Percentiles rank a stretch among this genome's conserved stretches.
phyloP scores from a whole-genome alignment of 2,797 vertebrate species.

The Perodicticus potto region DNA sequence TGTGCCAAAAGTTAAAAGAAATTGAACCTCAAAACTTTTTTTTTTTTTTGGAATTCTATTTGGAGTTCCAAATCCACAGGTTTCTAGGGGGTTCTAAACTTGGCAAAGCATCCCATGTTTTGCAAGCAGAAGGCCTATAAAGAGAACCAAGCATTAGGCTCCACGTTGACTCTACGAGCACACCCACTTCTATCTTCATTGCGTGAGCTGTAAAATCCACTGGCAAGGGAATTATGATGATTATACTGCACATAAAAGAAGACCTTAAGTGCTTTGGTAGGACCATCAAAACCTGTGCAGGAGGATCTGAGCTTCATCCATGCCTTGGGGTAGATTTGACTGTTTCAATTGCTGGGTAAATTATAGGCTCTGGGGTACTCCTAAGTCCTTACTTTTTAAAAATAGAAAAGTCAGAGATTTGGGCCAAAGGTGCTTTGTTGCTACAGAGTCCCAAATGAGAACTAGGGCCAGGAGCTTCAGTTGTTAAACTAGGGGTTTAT shows the following conservation, averaged over 20 bases:
- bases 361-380: constrained; percentile 79
- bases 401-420: constrained; percentile 88
- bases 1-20: constrained; percentile 77
- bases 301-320: constrained; percentile 46
- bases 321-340: constrained; percentile 75
- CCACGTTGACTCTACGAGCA: neutral
- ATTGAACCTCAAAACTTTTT: constrained; percentile 48
- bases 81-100: constrained; percentile 69
- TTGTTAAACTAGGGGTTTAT: constrained; percentile 78
- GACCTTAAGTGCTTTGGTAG: constrained; percentile 32
- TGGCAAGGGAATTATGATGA: neutral
- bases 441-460: constrained; percentile 78
- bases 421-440: constrained; percentile 85
- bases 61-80: constrained; percentile 65
- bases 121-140: constrained; percentile 39
- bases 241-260: constrained; percentile 56
- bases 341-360: constrained; percentile 84
- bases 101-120: constrained; percentile 50
- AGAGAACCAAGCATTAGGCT: constrained; percentile 9
- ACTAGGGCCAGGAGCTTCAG: constrained; percentile 79
- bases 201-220: neutral
- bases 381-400: constrained; percentile 86
- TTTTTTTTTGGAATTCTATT: constrained; percentile 36
- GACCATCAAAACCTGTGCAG: constrained; percentile 35
- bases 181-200: neutral